A percentile compares a stretch with the other conserved stretches of the same genome.
Evolutionary conservation across 2,888 invertebrate species (phyloP).

Genomic region (Stenolophus ochropezus): DNA sequence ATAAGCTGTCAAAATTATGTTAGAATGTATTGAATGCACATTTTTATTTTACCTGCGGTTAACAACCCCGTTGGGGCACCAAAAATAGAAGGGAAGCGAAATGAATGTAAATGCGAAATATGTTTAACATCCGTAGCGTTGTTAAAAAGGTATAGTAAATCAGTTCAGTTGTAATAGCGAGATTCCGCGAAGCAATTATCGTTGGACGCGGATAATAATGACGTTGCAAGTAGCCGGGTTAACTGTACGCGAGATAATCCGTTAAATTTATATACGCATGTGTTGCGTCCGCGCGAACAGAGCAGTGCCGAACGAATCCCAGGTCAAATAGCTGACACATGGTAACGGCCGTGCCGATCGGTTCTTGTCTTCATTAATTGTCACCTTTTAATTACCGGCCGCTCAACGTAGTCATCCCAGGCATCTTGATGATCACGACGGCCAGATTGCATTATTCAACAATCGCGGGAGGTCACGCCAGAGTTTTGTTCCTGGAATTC

Average conservation of each 20-base stretch:
- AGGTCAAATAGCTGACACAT: conserved; percentile 71
- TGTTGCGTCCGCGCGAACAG: conserved; percentile 41
- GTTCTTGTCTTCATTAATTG: conserved; percentile 73
- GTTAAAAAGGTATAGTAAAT: neutral
- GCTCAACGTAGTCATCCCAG: conserved; percentile 46
- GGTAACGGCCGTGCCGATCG: conserved; percentile 71
- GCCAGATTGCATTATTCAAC: conserved; percentile 10
- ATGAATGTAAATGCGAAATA: no score
- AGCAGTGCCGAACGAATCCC: conserved; percentile 58
- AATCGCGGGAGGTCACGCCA: conserved; percentile 23
- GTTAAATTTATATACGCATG: conserved; percentile 61
- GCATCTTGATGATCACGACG: conserved; percentile 28
- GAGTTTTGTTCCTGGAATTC: neutral
- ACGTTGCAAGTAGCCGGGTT: conserved; percentile 35
- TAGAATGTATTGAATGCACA: no score
- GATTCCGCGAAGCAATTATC: conserved; percentile 53
- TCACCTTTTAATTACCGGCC: conserved; percentile 73
- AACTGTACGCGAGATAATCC: conserved; percentile 48
- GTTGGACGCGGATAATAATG: conserved; percentile 34
- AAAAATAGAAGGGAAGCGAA: no score
- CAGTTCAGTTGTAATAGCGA: neutral
- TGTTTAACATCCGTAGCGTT: no score
- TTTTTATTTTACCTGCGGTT: no score
- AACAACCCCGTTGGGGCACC: no score
- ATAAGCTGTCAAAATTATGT: no score